phyloP scores from a whole-genome alignment of 2,797 vertebrate species.

The Fundulus diaphanus region DNA sequence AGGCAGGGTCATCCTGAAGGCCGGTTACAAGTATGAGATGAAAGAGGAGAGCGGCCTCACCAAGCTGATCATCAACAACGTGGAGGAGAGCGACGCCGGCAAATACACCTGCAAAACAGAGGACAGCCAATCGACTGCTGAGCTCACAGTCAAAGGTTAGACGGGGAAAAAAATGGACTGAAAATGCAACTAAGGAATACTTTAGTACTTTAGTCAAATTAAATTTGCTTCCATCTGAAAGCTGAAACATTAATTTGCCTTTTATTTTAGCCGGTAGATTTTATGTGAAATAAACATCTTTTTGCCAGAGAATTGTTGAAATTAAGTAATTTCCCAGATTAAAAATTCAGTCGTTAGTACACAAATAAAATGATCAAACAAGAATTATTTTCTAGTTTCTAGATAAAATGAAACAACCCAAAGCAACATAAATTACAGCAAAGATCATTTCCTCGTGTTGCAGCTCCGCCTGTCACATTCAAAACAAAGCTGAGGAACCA shows the following conservation, averaged over 20 bases:
- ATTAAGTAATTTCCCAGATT: not conserved
- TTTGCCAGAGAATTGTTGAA: not conserved
- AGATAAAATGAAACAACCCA: not conserved
- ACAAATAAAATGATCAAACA: too few relatives aligned
- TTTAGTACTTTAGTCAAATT: not conserved
- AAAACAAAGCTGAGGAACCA: constrained; percentile 82
- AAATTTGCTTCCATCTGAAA: not conserved
- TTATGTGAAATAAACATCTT: not conserved
- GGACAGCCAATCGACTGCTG: constrained; percentile 84
- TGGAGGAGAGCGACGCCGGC: constrained; percentile 87
- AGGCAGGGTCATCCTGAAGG: constrained; percentile 86
- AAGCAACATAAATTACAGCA: not conserved
- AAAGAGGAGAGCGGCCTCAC: constrained; percentile 74
- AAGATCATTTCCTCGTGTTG: constrained; percentile 6
- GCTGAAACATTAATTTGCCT: not conserved
- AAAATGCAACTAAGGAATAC: not conserved
- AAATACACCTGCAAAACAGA: constrained; percentile 90
- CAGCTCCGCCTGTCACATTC: constrained; percentile 83
- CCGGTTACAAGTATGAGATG: constrained; percentile 90
- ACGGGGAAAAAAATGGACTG: constrained; percentile 27
- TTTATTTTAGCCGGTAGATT: not conserved
- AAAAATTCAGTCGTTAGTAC: not conserved
- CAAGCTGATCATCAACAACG: constrained; percentile 81
- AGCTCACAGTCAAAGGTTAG: constrained; percentile 85
- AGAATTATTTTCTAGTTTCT: too few relatives aligned